Conservation (phyloP, 2,797 vertebrate genomes). For the Sebastes reedi region DNA sequence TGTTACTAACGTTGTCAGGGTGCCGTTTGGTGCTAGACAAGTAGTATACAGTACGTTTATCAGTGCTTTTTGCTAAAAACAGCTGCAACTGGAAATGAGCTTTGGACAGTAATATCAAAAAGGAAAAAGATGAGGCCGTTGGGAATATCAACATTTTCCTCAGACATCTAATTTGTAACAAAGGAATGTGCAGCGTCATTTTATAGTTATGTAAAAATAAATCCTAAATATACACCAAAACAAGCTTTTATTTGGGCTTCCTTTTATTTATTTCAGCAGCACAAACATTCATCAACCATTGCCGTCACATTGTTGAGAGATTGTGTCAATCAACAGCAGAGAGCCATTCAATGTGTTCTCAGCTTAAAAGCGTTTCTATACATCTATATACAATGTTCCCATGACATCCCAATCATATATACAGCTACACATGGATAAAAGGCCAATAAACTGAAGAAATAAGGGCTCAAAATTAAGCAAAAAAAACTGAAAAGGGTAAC, state of each 20-base stretch:
- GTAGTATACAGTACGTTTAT: too few relatives aligned
- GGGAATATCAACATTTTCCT: not conserved
- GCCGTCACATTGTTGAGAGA: conserved; percentile 25
- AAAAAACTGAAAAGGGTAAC: not conserved
- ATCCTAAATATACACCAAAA: not conserved
- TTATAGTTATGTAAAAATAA: not conserved
- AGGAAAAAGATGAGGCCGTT: not conserved
- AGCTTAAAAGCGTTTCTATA: conserved; percentile 69
- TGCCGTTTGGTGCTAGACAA: too few relatives aligned
- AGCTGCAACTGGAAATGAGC: too few relatives aligned
- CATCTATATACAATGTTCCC: conserved; percentile 75
- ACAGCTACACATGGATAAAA: conserved; percentile 58
- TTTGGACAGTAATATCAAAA: too few relatives aligned
- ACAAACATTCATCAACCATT: conserved; percentile 26
- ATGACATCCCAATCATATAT: conserved; percentile 41
- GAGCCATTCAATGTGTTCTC: conserved; percentile 33
- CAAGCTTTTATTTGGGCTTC: not conserved
- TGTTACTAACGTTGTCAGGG: too few relatives aligned
- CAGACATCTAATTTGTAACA: not conserved
- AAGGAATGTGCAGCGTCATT: not conserved
- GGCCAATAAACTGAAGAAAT: conserved; percentile 17
- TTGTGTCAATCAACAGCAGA: conserved; percentile 46
- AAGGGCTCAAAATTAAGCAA: not conserved
- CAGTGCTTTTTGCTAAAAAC: too few relatives aligned
- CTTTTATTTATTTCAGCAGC: conserved; percentile 62